Evolutionary conservation across 2,797 vertebrate genomes (phyloP), one percentile per base, ranked within the genome.

Genomic region (Gymnoscopelus microlampas): DNA sequence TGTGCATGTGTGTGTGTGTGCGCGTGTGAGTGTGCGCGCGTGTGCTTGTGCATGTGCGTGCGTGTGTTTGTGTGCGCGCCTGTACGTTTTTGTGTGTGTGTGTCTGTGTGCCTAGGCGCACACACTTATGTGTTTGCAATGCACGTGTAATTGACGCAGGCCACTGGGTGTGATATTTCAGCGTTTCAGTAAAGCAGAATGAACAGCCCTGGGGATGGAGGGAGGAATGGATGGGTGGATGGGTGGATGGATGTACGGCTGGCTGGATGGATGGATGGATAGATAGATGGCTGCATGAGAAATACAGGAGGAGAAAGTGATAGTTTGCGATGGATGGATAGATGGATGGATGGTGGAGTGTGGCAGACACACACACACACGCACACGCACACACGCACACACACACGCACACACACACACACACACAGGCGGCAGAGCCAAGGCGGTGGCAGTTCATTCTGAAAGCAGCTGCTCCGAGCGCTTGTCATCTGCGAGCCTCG

Each of bases 171-270:
- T 65, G 70, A 75, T 74, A 66, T 74, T 78, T 68, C 23, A 48
- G 26, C 14, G 0, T 79, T 78, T 83, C 76, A 71, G 68, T 70
- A 87, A 79, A 76, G 73, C 79, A 60, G 55, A 70, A 78, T 82
- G 70, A 70, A 59, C 39, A 57, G 50, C 60, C 75, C 56, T 64
- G 44, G 75, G 75, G 59, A 70, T 63, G 23, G 63, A 59, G 29
- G 14, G 29, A 39, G 29, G 29, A 14, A 67, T 60, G 24, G 53
- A 53, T 3, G 19, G 48, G 19, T n/a, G 61, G 58, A 12, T 13
- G 8, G 59, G 9, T 14, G n/a, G 39, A 48, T 55, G 53, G 62
- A 64, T 62, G 60, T 65, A 76, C 24, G 53, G 48, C 56, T 1
- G 12, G 54, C 11, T 7, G 49, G 35, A 39, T 0, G 59, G 35